A percentile compares a stretch with the other conserved stretches of the same genome.
Conservation (phyloP, 2,113 vertebrate species). For the Percopsis transmontana region DNA sequence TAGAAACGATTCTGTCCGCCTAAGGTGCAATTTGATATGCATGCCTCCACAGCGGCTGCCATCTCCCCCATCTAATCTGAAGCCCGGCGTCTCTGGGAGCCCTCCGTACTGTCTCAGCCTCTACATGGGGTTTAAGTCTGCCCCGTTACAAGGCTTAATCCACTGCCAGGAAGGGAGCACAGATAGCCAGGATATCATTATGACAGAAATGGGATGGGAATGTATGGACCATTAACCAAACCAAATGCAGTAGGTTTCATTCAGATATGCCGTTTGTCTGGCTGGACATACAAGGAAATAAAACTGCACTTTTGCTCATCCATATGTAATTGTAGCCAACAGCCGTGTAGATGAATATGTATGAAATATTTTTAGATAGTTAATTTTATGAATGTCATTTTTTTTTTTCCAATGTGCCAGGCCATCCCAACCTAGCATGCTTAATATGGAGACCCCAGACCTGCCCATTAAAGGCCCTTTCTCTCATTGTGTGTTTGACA, state of each 20-base stretch:
- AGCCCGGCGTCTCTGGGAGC: conserved; percentile 51
- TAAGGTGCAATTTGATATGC: conserved; percentile 39
- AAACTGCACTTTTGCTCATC: too few relatives aligned
- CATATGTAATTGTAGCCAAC: too few relatives aligned
- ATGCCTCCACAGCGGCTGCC: conserved; percentile 18
- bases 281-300: not conserved
- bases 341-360: too few relatives aligned
- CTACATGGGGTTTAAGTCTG: conserved; percentile 63
- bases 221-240: conserved; percentile 52
- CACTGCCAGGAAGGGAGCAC: conserved; percentile 66
- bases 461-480: too few relatives aligned
- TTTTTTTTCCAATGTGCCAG: too few relatives aligned
- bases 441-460: too few relatives aligned
- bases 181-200: conserved; percentile 66
- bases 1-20: not conserved
- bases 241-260: not conserved
- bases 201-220: conserved; percentile 48
- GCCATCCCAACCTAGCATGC: too few relatives aligned
- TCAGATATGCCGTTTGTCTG: not conserved
- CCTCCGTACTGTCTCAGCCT: conserved; percentile 55
- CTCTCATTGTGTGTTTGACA: too few relatives aligned
- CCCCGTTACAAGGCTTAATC: conserved; percentile 63
- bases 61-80: conserved; percentile 56
- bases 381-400: too few relatives aligned
- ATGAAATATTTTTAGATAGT: too few relatives aligned